Evolutionary conservation across 2,113 vertebrate species (phyloP), one percentile per base, ranked within the genome.

Genomic region (Bostrychus sinensis): DNA sequence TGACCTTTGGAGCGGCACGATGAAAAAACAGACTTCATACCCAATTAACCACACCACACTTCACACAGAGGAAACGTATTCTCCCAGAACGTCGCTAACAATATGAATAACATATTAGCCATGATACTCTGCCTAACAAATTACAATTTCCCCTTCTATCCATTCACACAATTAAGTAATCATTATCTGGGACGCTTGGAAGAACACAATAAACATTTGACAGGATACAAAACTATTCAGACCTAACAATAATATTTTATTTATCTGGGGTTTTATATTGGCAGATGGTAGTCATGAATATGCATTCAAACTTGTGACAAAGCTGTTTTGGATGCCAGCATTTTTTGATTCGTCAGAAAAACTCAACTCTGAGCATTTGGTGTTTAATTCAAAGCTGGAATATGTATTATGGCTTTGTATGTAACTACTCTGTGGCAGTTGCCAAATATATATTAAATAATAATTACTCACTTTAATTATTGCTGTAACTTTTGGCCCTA

Each of bases 251-350:
- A 34, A 55, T 36, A 34, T 26, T 48, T 70, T 17, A 72, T 80
- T 66, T 70, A 81, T 87, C 70, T 58, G 78, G 75, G 56, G 71
- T 71, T 78, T 75, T 42, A 62, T 56, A 46, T 56, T 80, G 37
- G 17, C 81, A 88, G 83, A 87, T 80, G 77, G 75, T 75, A 73
- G 66, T 77, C 66, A 86, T 90, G 77, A 83, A 90, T 88, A 90
- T 89, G 75, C 72, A 89, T 70, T 57, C 38, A 43, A 62, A 54
- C 63, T 81, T 39, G 51, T 75, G 58, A 89, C 63, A 55, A 82
- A 85, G 69, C 66, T 81, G 57, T 87, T 81, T 41, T 7, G 3
- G 11, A 34, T 7, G 32, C 4, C 11, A 8, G 32, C 11, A 34
- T 34, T 34, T 34, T 34, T n/a, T n/a, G n/a, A 87, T 88, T 66